These are phyloP conservation scores for Mesorhabditis spiculigera DNA, from an alignment of 2,888 invertebrate species.

Conservation along the genomic window DNA sequence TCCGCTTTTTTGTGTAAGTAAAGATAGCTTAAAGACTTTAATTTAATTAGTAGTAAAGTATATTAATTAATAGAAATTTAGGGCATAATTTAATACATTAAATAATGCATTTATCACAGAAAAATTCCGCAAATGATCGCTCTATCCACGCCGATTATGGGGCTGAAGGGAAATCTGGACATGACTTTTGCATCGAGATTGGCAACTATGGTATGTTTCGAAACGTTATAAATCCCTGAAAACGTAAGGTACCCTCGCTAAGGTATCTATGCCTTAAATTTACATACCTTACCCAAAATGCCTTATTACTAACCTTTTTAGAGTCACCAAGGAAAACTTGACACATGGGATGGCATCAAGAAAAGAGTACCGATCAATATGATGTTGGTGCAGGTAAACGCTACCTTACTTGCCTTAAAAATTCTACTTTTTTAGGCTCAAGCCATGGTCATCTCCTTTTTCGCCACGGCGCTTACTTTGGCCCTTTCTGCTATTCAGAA, in stretches of 20 bases:
- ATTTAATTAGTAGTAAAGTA: background rate
- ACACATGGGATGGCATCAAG: constrained; percentile 4
- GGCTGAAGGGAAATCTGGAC: background rate
- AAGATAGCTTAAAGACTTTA: background rate
- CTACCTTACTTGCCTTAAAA: background rate
- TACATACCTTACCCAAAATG: background rate
- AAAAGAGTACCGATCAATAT: constrained; percentile 2
- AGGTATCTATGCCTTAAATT: background rate
- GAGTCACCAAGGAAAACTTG: constrained; percentile 5
- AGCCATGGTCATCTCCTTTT: constrained; percentile 1
- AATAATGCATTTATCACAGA: background rate
- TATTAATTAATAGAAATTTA: background rate
- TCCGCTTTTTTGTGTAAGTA: background rate
- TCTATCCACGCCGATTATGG: background rate
- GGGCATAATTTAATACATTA: too few species aligned
- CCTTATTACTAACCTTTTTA: background rate
- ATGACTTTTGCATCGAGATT: constrained; percentile 3
- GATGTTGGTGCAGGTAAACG: constrained; percentile 1
- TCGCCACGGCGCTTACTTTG: background rate
- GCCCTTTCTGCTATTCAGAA: background rate
- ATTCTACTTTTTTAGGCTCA: background rate
- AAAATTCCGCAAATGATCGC: background rate
- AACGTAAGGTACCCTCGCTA: background rate
- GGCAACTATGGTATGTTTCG: background rate
- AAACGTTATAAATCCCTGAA: background rate